Evolutionary conservation across 2,113 vertebrate genomes (phyloP), one percentile per base, ranked within the genome.

Genomic region (Orthonyx spaldingii): DNA sequence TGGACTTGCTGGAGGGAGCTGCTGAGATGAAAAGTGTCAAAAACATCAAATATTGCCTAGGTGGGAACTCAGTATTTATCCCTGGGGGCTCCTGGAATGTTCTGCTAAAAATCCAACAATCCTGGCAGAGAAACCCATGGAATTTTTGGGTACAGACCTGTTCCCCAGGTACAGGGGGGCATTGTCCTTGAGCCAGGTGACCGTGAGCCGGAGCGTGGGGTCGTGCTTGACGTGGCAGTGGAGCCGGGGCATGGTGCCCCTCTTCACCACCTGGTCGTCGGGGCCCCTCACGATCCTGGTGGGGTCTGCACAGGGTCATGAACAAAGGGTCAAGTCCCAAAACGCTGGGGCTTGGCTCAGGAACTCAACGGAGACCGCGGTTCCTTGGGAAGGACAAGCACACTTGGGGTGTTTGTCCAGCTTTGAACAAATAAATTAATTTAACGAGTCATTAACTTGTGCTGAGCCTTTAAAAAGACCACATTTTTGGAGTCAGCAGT

Each of bases 141-240:
- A 7, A 37, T 3, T 10, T 16, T 12, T 3, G 21, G 19, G 4
- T 21, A 52, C 97, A 59, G 39, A 98, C 99, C 98, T 99, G 98
- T 89, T 99, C 30, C 98, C 97, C 8, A 99, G 57, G 77, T 98
- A 82, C 8, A 99, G 97, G 1, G 98, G 98, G 30, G 98, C 97
- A 1, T 99, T 98, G 1, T 99, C 98, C 92, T 99, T 99, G 44
- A 98, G 97, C 99, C 99, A 99, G 92, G 95, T 96, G 66, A 99
- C 98, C 0, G 98, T 97, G 93, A 98, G 86, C 6, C 97, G 97
- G 37, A 99, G 96, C 10, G 98, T 98, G 10, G 98, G 95, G 92
- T 99, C 99, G 8, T 98, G 98, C 77, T 97, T 98, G 66, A 99
- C 95, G 1, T 98, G 98, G 66, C 99, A 99, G 84, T 98, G 97